A percentile compares a stretch with the other conserved stretches of the same genome.
Evolutionary conservation across 2,113 vertebrate species (phyloP).

Genomic region (Saimiri boliviensis): DNA sequence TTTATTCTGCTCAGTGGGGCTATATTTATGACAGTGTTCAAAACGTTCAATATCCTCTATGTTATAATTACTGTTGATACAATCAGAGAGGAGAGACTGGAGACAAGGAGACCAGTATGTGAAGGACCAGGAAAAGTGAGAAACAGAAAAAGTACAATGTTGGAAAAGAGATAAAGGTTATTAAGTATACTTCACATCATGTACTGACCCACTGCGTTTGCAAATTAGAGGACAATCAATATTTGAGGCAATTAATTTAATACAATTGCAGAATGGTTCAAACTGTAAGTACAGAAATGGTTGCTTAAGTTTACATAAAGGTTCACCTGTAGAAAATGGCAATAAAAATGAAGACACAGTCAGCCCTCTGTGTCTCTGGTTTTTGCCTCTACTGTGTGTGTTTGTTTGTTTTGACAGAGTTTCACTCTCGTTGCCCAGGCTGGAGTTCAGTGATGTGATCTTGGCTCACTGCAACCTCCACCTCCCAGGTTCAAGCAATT

Average conservation of each 20-base stretch:
- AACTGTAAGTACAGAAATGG: background rate
- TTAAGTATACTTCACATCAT: background rate
- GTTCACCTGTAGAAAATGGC: background rate
- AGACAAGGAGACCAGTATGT: background rate
- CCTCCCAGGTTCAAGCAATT: no score
- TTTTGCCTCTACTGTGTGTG: background rate
- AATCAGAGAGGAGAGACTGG: background rate
- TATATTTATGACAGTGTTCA: background rate
- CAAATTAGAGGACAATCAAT: background rate
- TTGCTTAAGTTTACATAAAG: background rate
- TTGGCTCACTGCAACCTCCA: no score
- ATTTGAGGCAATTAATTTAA: background rate
- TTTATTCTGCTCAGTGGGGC: background rate
- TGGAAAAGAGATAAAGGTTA: background rate
- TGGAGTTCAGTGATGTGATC: no score
- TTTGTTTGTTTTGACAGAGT: no score
- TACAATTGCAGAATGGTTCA: background rate
- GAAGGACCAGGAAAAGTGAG: background rate
- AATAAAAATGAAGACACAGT: background rate
- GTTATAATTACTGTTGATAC: background rate
- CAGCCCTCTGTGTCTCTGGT: background rate
- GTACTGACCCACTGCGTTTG: background rate
- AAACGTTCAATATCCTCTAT: background rate
- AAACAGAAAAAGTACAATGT: background rate
- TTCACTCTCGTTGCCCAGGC: no score